These are phyloP conservation scores for Andrena dorsata DNA, from an alignment of 2,888 invertebrate species.

Conservation along the genomic window DNA sequence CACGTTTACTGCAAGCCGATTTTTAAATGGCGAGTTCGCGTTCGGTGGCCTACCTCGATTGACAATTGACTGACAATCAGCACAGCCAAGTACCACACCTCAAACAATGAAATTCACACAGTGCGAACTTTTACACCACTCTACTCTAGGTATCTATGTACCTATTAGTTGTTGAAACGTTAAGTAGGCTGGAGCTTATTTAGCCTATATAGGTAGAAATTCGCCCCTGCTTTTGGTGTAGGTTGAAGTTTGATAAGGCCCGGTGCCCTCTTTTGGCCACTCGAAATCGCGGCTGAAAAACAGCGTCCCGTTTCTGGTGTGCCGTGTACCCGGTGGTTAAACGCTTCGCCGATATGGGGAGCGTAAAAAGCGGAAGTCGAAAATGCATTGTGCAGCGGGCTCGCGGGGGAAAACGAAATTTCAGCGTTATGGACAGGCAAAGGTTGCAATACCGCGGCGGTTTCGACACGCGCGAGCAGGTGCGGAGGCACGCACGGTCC, in stretches of 20 bases:
- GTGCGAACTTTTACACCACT: no score
- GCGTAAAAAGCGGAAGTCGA: slow-evolving; percentile 52
- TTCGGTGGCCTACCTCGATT: no score
- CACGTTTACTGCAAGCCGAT: no score
- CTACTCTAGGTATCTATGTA: no score
- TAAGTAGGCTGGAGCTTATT: no score
- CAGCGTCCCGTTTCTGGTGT: slow-evolving; percentile 6
- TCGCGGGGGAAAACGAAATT: slow-evolving; percentile 52
- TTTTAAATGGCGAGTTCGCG: no score
- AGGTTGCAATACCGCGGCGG: slow-evolving; percentile 47
- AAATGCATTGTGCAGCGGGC: slow-evolving; percentile 45
- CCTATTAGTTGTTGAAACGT: no score
- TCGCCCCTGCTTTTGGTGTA: no score
- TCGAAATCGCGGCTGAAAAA: background rate
- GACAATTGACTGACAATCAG: no score
- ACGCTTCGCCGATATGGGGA: slow-evolving; percentile 48
- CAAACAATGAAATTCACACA: no score
- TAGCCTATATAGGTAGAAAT: no score
- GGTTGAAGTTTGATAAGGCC: background rate
- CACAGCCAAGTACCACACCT: no score
- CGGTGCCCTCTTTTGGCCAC: background rate
- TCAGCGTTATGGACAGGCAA: slow-evolving; percentile 42
- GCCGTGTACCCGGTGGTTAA: slow-evolving; percentile 38
- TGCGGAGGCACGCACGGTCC: slow-evolving; percentile 28
- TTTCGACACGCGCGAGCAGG: slow-evolving; percentile 50